Conservation (phyloP, 2,113 vertebrate genomes). For the Lampris megalopsis region DNA sequence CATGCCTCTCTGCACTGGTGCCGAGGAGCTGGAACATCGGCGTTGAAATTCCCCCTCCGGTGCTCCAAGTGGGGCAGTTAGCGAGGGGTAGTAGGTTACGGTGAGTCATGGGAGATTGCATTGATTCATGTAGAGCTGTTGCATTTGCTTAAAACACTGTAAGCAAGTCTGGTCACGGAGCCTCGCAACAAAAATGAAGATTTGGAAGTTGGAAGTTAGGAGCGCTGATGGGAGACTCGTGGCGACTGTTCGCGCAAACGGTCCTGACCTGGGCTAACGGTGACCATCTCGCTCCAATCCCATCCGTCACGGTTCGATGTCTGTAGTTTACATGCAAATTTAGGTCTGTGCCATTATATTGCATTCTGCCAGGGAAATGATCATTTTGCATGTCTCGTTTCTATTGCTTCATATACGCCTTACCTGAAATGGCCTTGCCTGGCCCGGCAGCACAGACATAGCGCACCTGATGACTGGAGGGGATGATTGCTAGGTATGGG, state of each 20-base stretch:
- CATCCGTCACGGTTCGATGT: conserved; percentile 18
- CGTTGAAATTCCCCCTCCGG: conserved; percentile 23
- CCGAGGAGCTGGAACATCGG: conserved; percentile 14
- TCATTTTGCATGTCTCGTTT: conserved; percentile 37
- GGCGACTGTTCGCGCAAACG: conserved; percentile 36
- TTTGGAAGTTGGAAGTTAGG: conserved; percentile 70
- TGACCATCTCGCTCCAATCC: background rate
- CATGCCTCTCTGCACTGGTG: background rate
- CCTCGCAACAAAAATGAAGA: conserved; percentile 63
- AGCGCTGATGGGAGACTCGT: conserved; percentile 64
- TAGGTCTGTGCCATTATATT: background rate
- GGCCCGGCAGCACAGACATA: background rate
- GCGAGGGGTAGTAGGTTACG: conserved; percentile 5
- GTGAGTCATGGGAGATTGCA: conserved; percentile 13
- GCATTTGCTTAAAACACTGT: conserved; percentile 26
- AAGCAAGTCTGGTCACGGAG: conserved; percentile 52
- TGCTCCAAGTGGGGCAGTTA: conserved; percentile 30
- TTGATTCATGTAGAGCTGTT: conserved; percentile 10
- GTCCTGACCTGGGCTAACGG: background rate
- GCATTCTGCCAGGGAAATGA: conserved; percentile 39
- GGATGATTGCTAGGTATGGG: background rate
- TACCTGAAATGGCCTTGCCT: conserved; percentile 21
- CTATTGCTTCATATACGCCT: conserved; percentile 27
- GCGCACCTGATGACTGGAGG: background rate
- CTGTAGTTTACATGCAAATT: conserved; percentile 2